Percentiles rank a stretch among this genome's conserved stretches.
Conservation (phyloP, 1,140 invertebrate genomes). For the Nasonia vitripennis region DNA sequence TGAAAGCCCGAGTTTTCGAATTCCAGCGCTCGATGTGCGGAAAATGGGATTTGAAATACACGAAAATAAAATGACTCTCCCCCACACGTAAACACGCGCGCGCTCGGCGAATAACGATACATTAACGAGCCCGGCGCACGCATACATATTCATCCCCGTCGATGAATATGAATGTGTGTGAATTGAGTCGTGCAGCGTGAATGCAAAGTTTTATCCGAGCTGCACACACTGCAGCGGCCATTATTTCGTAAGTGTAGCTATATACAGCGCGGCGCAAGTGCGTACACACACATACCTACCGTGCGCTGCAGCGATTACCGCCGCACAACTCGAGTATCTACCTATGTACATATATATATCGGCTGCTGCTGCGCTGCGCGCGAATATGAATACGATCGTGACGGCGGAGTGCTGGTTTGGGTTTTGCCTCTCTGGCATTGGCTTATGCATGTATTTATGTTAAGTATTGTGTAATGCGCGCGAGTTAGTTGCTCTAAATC, state of each 20-base stretch:
- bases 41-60: no score
- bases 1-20: no score
- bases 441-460: constrained; percentile 15
- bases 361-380: neutral
- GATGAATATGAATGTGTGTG: constrained; percentile 34
- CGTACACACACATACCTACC: neutral
- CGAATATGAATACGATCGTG: constrained; percentile 3
- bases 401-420: neutral
- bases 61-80: no score
- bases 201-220: constrained; percentile 26
- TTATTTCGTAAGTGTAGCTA: neutral
- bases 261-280: neutral
- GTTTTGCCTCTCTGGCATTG: constrained; percentile 4
- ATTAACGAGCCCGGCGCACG: neutral
- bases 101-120: neutral
- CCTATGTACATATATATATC: constrained; percentile 1
- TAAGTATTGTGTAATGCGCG: constrained; percentile 13
- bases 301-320: neutral
- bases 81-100: no score
- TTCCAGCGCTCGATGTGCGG: no score
- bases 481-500: neutral
- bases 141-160: constrained; percentile 59
- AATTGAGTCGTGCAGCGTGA: constrained; percentile 25
- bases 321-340: constrained; percentile 15
- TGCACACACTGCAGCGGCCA: neutral